Evolutionary conservation across 2,888 invertebrate genomes (phyloP), one percentile per base, ranked within the genome.

Genomic region (Lumbricus terrestris): DNA sequence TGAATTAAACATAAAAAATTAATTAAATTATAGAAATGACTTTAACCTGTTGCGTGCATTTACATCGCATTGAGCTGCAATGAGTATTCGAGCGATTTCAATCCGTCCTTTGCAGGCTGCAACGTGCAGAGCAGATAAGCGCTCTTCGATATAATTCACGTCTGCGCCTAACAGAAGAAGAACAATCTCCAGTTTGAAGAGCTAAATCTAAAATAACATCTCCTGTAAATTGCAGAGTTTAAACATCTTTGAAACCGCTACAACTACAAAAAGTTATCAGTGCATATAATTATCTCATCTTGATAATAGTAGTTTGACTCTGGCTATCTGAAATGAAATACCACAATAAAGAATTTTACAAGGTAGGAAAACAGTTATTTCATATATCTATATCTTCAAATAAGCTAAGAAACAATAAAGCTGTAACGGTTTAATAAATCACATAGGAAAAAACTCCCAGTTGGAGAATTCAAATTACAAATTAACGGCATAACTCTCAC

Each of bases 101-200:
- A 82, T 82, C 15, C 90, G 89, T 6, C 92, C 92, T 88, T 90
- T 90, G 90, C 91, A 92, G 35, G 91, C 88, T 5, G 91, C 92
- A 20, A 92, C 88, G 88, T 92, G 92, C n/a, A 92, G 85, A 20
- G 92, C 92, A 29, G 91, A 89, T 40, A 92, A 88, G 3, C 92
- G 90, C 35, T 91, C 88, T 54, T 91, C 91, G 0, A 91, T 90
- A 90, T 90, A 91, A 85, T 91, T 88, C 40, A 91, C 54, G 47
- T 91, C 85, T n/a, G 91, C 91, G 82, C 91, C 91, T 91, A 47
- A 33, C 8, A 35, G 47, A 13, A 29, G 37, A 90, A 33, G 8
- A 88, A 42, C 88, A 88, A 34, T 29, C 69, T n/a, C n/a, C 29
- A n/a, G 11, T 69, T 69, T 15, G 5, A 47, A 15, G 23, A 47